Evolutionary conservation across 2,113 vertebrate species (phyloP).

Genomic region (Ceuthmochares aereus): DNA sequence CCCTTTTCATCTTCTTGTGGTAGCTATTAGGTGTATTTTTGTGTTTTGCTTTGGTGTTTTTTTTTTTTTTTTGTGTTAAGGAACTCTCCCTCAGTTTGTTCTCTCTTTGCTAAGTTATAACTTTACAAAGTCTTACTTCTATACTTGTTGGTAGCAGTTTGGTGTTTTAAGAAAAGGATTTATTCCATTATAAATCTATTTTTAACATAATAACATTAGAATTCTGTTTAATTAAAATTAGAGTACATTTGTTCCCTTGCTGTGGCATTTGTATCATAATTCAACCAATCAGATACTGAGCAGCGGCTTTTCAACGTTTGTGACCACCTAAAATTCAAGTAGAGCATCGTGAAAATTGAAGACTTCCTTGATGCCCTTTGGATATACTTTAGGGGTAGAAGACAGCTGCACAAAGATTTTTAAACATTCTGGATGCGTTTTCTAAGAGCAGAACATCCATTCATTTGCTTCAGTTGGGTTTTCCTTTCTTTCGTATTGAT

Average conservation of each 20-base stretch:
- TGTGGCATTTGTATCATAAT: neutral
- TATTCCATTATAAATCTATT: neutral
- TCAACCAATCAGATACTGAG: neutral
- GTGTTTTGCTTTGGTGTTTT: neutral
- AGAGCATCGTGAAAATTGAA: neutral
- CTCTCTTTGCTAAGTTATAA: neutral
- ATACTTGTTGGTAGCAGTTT: neutral
- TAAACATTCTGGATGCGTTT: neutral
- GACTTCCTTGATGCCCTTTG: neutral
- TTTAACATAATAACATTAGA: neutral
- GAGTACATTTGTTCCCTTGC: neutral
- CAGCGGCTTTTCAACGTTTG: neutral
- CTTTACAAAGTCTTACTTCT: neutral
- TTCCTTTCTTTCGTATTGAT: neutral
- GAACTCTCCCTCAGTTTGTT: neutral
- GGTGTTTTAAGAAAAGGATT: neutral
- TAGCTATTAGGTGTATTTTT: neutral
- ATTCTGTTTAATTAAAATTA: neutral
- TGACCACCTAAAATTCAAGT: neutral
- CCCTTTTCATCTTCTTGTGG: neutral
- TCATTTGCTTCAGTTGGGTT: neutral
- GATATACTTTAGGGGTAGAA: neutral
- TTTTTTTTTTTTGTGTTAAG: neutral
- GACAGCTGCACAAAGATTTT: neutral
- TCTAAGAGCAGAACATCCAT: neutral